Percentiles rank a stretch among this genome's conserved stretches.
Evolutionary conservation across 2,888 invertebrate species (phyloP).

Genomic region (Zygogramma bicolorata): DNA sequence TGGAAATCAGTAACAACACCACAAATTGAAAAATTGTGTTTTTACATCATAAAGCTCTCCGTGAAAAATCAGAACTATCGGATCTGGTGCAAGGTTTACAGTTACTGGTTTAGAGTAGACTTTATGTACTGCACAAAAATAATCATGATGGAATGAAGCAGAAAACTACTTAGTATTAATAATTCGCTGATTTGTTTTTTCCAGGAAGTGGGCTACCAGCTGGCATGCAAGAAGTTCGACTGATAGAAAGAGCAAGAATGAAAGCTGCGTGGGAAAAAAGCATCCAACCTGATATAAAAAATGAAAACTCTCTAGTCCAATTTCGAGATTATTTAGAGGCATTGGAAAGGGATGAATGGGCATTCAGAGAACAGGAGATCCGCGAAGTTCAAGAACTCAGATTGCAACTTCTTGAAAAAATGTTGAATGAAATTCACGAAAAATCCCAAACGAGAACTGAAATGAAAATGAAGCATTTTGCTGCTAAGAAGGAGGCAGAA

Average conservation of each 20-base stretch:
- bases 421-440: conserved; percentile 71
- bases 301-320: conserved; percentile 71
- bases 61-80: too few relatives aligned
- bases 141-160: too few relatives aligned
- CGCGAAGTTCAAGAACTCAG: conserved; percentile 78
- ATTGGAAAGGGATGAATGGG: conserved; percentile 88
- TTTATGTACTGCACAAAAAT: too few relatives aligned
- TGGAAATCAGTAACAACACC: too few relatives aligned
- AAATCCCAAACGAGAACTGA: conserved; percentile 66
- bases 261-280: conserved; percentile 75
- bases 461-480: conserved; percentile 68
- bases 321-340: conserved; percentile 78
- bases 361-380: conserved; percentile 78
- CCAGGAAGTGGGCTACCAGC: conserved; percentile 73
- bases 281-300: conserved; percentile 69
- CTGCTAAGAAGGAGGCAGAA: conserved; percentile 69
- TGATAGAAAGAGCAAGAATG: conserved; percentile 78
- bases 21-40: too few relatives aligned
- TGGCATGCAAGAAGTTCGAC: conserved; percentile 72
- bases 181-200: too few relatives aligned
- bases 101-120: too few relatives aligned
- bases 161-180: too few relatives aligned
- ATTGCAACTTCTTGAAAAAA: conserved; percentile 76
- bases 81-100: too few relatives aligned
- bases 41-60: too few relatives aligned